phyloP scores from a whole-genome alignment of 2,797 vertebrate species.

The Cyprinella venusta region DNA sequence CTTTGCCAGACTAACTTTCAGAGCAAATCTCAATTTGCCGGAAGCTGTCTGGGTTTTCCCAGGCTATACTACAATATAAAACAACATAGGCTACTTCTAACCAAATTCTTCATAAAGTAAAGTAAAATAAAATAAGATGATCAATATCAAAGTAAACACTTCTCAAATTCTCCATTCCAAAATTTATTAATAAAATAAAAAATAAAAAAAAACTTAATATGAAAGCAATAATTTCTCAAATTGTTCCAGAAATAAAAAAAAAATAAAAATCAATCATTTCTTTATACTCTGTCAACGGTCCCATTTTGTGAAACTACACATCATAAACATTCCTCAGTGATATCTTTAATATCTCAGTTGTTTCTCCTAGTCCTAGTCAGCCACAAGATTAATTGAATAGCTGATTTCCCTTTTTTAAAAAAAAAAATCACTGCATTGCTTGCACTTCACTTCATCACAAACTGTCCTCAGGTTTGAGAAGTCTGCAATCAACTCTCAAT shows the following conservation, averaged over 20 bases:
- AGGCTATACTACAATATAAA: background rate
- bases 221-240: background rate
- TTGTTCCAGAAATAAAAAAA: background rate
- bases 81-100: background rate
- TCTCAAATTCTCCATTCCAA: too few species aligned
- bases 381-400: too few species aligned
- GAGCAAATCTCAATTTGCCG: too few species aligned
- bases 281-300: background rate
- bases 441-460: too few species aligned
- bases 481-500: too few species aligned
- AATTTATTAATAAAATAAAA: background rate
- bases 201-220: background rate
- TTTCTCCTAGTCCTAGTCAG: too few species aligned
- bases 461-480: too few species aligned
- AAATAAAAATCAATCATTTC: background rate
- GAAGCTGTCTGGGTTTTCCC: too few species aligned
- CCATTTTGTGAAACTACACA: background rate
- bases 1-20: too few species aligned
- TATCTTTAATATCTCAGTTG: background rate
- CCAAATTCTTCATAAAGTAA: background rate
- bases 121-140: background rate
- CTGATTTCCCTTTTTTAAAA: too few species aligned
- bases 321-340: background rate
- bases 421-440: too few species aligned
- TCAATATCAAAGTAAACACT: too few species aligned